A percentile compares a stretch with the other conserved stretches of the same genome.
Evolutionary conservation across 1,140 invertebrate species (phyloP).

Genomic region (Drosophila serrata): DNA sequence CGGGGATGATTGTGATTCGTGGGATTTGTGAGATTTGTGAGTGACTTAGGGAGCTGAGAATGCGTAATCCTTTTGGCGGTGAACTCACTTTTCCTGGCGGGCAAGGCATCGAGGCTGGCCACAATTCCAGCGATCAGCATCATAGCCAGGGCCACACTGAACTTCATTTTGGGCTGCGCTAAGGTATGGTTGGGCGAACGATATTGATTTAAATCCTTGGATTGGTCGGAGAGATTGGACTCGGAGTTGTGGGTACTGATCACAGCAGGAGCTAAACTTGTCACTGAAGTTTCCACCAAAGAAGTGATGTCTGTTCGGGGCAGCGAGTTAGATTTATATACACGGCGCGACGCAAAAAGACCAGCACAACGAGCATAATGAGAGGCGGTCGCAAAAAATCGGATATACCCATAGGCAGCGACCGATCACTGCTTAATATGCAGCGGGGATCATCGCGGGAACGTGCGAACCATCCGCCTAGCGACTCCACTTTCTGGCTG

Average conservation of each 20-base stretch:
- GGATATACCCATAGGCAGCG: conserved; percentile 74
- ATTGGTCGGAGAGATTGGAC: background rate
- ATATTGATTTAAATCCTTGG: conserved; percentile 9
- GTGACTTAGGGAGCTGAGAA: background rate
- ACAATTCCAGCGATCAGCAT: conserved; percentile 73
- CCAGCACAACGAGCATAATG: conserved; percentile 70
- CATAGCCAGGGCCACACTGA: conserved; percentile 70
- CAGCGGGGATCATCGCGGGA: conserved; percentile 48
- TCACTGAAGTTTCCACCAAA: conserved; percentile 85
- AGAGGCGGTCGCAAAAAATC: conserved; percentile 63
- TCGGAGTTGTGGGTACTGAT: conserved; percentile 66
- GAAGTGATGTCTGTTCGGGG: conserved; percentile 81
- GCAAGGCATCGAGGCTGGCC: conserved; percentile 69
- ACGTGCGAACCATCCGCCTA: conserved; percentile 66
- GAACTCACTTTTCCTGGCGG: conserved; percentile 81
- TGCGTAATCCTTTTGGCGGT: conserved; percentile 36
- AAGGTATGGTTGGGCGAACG: conserved; percentile 4
- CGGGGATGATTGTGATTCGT: conserved; percentile 11
- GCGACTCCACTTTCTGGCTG: conserved; percentile 22
- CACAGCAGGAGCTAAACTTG: conserved; percentile 85
- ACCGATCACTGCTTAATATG: conserved; percentile 66
- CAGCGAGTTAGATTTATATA: conserved; percentile 85
- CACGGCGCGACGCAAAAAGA: conserved; percentile 64
- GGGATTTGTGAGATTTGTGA: conserved; percentile 1
- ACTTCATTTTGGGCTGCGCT: conserved; percentile 67